These are phyloP conservation scores for Lagorchestes hirsutus DNA, from an alignment of 2,797 vertebrate species.

Conservation along the genomic window DNA sequence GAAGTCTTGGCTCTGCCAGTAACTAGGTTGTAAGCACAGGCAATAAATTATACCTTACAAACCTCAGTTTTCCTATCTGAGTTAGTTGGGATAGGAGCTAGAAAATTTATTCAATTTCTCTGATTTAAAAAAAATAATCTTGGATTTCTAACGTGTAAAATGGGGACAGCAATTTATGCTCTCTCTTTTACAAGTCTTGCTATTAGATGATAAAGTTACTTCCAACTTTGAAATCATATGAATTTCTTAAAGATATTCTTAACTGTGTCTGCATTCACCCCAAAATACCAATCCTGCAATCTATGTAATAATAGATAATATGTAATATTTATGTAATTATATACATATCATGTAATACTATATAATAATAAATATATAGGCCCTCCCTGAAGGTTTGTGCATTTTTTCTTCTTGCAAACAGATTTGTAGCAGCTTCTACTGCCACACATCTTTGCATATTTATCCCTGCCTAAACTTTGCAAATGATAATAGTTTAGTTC, in stretches of 20 bases:
- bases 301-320: not conserved
- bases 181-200: not conserved
- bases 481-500: not conserved
- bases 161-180: not conserved
- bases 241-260: not conserved
- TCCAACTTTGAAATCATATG: not conserved
- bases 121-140: not conserved
- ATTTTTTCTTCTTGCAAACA: not conserved
- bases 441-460: not conserved
- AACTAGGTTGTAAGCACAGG: not conserved
- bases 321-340: no score
- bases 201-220: not conserved
- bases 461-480: not conserved
- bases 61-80: not conserved
- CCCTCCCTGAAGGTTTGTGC: not conserved
- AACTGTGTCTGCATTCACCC: not conserved
- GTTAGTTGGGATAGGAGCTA: not conserved
- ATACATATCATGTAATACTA: not conserved
- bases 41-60: not conserved
- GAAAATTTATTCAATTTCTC: not conserved
- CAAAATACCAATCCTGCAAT: not conserved
- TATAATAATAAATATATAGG: not conserved
- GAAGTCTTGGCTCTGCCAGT: not conserved
- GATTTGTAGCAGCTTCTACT: not conserved
- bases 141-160: not conserved